phyloP scores from a whole-genome alignment of 2,888 invertebrate species.

The Adelphocoris suturalis region DNA sequence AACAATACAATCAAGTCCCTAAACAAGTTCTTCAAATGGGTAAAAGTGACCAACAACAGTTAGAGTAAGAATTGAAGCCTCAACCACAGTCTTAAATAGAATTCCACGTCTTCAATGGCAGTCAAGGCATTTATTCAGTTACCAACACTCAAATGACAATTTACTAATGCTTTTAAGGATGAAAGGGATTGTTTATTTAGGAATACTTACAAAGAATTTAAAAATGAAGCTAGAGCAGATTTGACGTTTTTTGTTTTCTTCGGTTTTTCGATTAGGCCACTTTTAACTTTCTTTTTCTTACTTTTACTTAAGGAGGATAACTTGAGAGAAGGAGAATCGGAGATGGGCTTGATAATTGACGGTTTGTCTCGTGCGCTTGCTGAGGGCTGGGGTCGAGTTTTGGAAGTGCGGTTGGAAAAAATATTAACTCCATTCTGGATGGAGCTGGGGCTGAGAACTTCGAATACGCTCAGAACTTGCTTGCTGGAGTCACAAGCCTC shows the following conservation, averaged over 20 bases:
- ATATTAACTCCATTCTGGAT: conserved; percentile 68
- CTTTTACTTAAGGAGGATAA: conserved; percentile 18
- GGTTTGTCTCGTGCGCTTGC: conserved; percentile 48
- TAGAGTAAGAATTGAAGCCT: background rate
- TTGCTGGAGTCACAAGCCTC: conserved; percentile 17
- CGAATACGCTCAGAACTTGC: conserved; percentile 48
- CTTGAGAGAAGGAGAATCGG: conserved; percentile 10
- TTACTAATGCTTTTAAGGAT: background rate
- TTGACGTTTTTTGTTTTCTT: conserved; percentile 61
- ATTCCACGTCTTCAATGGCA: background rate
- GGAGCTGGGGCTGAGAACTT: conserved; percentile 63
- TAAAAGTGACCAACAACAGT: background rate
- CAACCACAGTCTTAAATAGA: background rate
- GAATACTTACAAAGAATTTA: conserved; percentile 58
- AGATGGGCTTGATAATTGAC: conserved; percentile 17
- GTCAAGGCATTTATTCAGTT: background rate
- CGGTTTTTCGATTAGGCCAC: conserved; percentile 44
- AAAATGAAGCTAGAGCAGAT: conserved; percentile 61
- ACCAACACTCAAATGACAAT: background rate
- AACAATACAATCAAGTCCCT: background rate
- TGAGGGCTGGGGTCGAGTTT: conserved; percentile 37
- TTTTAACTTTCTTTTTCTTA: conserved; percentile 60
- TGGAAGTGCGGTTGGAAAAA: conserved; percentile 52
- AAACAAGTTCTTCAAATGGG: background rate
- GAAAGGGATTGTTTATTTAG: background rate